Base-by-base conservation (phyloP, 92 coral and sea anemone species). In the Porites evermanni region DNA sequence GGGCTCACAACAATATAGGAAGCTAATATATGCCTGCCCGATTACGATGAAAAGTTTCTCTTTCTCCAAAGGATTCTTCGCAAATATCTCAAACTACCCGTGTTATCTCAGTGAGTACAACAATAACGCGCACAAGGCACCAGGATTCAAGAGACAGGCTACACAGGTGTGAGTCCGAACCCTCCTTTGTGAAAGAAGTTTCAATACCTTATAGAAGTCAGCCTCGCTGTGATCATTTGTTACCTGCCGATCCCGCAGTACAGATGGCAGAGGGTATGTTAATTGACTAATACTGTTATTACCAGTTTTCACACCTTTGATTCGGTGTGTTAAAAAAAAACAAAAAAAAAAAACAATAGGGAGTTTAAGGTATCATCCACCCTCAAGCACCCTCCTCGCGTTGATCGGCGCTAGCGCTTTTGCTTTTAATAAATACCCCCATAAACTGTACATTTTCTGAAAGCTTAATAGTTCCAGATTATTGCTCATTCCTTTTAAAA, bases 181-280 rank as follows among this genome's bases (percentile, higher is more conserved):
- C 77, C 74, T 53, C 70, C 60, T 91, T 83, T 20, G 44, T 82
- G 47, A 58, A 84, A 69, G 90, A 75, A 26, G 88, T 84, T 3
- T 83, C 85, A 44, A 77, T 65, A 47, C 88, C 90, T 21, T 85
- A 85, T 78, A 53, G 73, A 52, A 71, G 85, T 0, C 76, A 79
- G 82, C 92, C 93, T 11, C 90, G 77, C 26, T 92, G 95, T 82
- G 95, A 92, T 72, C 95, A 92, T 70, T 51, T 92, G 81, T 74
- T 80, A n/a, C 91, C 95, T 51, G 54, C 67, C 14, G 95, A 92
- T 18, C 89, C 93, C 12, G 90, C 93, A 32, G 95, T 89, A 4
- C 85, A 84, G 74, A 65, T 88, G 14, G 95, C 95, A 1, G 91
- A 78, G 72, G 95, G 95, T 92, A 58, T 64, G 83, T 85, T 23